A percentile compares a stretch with the other conserved stretches of the same genome.
Evolutionary conservation across 2,888 invertebrate genomes (phyloP).

Genomic region (Tiliacea citrago): DNA sequence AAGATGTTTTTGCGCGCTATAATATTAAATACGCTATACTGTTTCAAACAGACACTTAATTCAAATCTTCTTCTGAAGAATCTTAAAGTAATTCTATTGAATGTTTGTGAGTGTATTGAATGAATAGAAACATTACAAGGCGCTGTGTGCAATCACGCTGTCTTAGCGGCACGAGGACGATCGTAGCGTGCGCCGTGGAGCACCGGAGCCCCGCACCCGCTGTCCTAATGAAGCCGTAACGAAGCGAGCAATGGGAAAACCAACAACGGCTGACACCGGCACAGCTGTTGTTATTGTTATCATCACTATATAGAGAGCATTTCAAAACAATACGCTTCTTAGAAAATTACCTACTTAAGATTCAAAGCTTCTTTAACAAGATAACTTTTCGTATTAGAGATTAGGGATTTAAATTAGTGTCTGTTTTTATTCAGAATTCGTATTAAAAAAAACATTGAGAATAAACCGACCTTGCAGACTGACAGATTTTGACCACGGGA

Average conservation of each 20-base stretch:
- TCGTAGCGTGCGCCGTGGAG: conserved; percentile 48
- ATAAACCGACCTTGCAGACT: neutral
- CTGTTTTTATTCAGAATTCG: conserved; percentile 16
- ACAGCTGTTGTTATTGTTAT: conserved; percentile 84
- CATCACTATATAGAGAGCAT: conserved; percentile 76
- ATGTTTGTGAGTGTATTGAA: conserved; percentile 26
- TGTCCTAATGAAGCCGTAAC: conserved; percentile 86
- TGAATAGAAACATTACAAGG: conserved; percentile 43
- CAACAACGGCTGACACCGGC: conserved; percentile 77
- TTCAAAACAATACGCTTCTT: conserved; percentile 74
- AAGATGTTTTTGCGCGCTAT: conserved; percentile 20
- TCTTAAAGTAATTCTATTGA: conserved; percentile 10
- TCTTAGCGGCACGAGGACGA: conserved; percentile 51
- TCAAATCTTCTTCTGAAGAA: conserved; percentile 5
- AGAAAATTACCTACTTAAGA: conserved; percentile 69
- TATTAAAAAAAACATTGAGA: neutral
- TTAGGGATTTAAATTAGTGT: conserved; percentile 24
- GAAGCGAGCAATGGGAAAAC: conserved; percentile 82
- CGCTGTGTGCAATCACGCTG: conserved; percentile 56
- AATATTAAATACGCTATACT: conserved; percentile 15
- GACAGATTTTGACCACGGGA: neutral
- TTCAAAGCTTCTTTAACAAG: conserved; percentile 61
- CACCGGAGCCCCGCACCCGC: conserved; percentile 65
- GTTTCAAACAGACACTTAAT: conserved; percentile 19
- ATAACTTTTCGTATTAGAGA: conserved; percentile 46